These are phyloP conservation scores for Ferdinandea cuprea DNA, from an alignment of 2,888 invertebrate genomes.

Conservation along the genomic window DNA sequence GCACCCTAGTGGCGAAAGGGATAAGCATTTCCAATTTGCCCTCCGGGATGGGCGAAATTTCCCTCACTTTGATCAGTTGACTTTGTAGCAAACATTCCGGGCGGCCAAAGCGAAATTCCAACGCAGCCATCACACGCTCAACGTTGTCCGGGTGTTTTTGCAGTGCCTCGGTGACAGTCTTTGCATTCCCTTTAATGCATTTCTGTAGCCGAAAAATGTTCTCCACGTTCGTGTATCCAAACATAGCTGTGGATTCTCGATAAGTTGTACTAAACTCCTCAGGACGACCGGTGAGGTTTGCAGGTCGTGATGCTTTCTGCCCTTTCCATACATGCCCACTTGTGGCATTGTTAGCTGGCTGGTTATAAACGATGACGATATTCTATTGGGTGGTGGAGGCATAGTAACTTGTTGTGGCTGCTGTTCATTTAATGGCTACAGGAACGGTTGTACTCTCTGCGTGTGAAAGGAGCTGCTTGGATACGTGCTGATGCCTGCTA, in stretches of 20 bases:
- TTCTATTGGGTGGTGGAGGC: neutral
- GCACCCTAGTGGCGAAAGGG: conserved; percentile 1
- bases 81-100: too few species aligned
- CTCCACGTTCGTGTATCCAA: conserved; percentile 50
- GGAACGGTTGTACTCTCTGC: neutral
- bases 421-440: neutral
- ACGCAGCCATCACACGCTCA: too few species aligned
- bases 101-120: too few species aligned
- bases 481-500: neutral
- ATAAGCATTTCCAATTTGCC: too few species aligned
- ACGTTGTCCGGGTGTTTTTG: neutral
- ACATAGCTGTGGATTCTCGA: conserved; percentile 41
- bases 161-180: conserved; percentile 52
- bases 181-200: conserved; percentile 52
- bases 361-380: neutral
- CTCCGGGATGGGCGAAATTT: neutral
- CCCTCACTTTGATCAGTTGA: neutral
- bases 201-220: conserved; percentile 52
- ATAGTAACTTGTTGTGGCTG: neutral
- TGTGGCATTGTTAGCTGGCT: neutral
- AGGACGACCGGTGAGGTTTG: too few species aligned
- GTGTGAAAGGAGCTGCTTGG: neutral
- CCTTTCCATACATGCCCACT: too few species aligned
- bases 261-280: too few species aligned
- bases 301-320: too few species aligned